Evolutionary conservation across 30 jellyfish, hydroid and myxozoan species (phyloP).

Genomic region (Phacellophora camtschatica): DNA sequence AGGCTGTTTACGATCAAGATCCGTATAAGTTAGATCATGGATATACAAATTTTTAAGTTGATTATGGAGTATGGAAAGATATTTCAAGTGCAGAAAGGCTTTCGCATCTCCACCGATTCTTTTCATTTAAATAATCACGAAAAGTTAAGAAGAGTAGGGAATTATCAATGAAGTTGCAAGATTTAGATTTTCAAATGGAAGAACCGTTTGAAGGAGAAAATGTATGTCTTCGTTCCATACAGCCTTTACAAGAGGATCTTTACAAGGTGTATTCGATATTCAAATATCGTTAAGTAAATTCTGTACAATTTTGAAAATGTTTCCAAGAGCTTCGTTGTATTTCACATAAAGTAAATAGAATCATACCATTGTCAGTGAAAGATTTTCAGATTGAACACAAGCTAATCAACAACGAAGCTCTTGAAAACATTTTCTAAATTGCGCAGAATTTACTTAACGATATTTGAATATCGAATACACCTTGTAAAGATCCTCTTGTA

Average conservation of each 20-base stretch:
- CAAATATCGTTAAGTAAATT: too few relatives aligned
- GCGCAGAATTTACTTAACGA: neutral
- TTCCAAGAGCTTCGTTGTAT: too few relatives aligned
- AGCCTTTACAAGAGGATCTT: too few relatives aligned
- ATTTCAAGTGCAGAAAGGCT: neutral
- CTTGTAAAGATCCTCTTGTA: neutral
- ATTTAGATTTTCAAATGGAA: neutral
- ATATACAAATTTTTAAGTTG: neutral
- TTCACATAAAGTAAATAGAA: neutral
- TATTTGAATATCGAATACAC: neutral
- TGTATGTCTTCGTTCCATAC: too few relatives aligned
- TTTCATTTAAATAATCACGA: neutral
- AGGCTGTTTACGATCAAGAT: neutral
- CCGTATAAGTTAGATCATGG: neutral
- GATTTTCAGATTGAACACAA: neutral
- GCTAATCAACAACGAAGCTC: neutral
- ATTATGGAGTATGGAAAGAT: neutral
- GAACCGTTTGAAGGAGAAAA: neutral
- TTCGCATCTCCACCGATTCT: neutral
- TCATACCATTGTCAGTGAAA: neutral
- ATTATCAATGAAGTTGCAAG: neutral
- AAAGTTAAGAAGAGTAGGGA: neutral
- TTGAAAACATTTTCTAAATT: neutral
- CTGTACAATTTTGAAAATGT: too few relatives aligned
- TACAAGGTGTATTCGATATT: too few relatives aligned